Evolutionary conservation across 2,888 invertebrate species (phyloP).

Genomic region (Periphyllus acericola): DNA sequence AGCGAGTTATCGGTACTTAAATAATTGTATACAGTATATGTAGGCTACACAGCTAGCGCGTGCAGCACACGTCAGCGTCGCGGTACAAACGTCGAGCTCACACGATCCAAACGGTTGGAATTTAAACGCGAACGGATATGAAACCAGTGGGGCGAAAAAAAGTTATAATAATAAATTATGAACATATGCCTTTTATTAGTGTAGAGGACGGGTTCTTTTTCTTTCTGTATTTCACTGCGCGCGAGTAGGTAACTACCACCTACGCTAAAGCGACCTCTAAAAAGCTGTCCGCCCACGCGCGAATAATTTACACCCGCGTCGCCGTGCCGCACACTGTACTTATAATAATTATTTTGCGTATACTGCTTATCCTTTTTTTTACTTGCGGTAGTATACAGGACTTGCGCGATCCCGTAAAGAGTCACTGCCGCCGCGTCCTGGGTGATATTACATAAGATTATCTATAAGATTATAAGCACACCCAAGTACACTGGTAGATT

Average conservation of each 20-base stretch:
- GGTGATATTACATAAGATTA: no score
- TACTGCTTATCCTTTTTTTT: neutral
- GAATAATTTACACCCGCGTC: slow-evolving; percentile 29
- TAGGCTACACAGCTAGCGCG: no score
- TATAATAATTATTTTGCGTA: slow-evolving; percentile 30
- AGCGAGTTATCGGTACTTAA: no score
- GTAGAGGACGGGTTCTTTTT: neutral
- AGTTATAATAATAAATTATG: neutral
- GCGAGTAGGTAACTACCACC: no score
- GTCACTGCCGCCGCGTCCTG: neutral
- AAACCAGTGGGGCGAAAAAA: neutral
- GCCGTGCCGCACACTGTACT: neutral
- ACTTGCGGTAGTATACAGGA: neutral
- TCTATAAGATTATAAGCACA: no score
- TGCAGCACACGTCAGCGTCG: no score
- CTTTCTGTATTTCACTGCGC: neutral
- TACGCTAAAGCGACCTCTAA: neutral
- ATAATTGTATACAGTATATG: no score
- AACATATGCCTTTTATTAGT: slow-evolving; percentile 1
- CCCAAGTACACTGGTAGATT: no score
- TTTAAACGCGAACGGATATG: neutral
- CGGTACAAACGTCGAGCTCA: neutral
- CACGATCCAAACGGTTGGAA: neutral
- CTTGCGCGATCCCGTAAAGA: neutral
- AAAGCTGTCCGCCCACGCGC: slow-evolving; percentile 11